Evolutionary conservation across 2,888 invertebrate genomes (phyloP).

Genomic region (Macrophya annulata): DNA sequence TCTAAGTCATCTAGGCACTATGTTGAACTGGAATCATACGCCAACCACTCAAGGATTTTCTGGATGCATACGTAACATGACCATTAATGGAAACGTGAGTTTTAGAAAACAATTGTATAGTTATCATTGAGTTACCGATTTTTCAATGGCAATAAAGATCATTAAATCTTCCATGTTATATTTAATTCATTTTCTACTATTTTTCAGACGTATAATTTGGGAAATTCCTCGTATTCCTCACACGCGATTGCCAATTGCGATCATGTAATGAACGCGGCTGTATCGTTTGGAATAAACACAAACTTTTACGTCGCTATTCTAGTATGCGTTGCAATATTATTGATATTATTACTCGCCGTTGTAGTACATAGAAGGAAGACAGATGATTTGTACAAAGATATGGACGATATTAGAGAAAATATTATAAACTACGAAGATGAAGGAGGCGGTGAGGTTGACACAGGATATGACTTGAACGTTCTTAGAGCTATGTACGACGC

Average conservation of each 20-base stretch:
- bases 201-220: conserved; percentile 92
- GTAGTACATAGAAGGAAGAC: conserved; percentile 94
- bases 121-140: conserved; percentile 36
- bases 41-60: conserved; percentile 88
- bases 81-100: conserved; percentile 88
- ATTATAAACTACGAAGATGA: conserved; percentile 99
- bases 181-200: conserved; percentile 46
- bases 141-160: no score
- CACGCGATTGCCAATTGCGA: conserved; percentile 90
- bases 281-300: conserved; percentile 91
- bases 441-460: conserved; percentile 98
- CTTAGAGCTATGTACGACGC: conserved; percentile 86
- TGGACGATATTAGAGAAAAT: conserved; percentile 98
- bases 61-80: conserved; percentile 96
- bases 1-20: conserved; percentile 83
- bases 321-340: conserved; percentile 91
- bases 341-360: conserved; percentile 93
- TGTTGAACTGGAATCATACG: conserved; percentile 86
- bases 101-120: not conserved
- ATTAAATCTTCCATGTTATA: no score
- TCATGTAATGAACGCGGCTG: conserved; percentile 87
- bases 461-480: conserved; percentile 94
- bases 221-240: conserved; percentile 87
- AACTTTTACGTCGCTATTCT: conserved; percentile 95
- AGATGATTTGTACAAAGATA: conserved; percentile 93